Percentiles rank a stretch among this genome's conserved stretches.
These are phyloP conservation scores for Parotocinclus haroldoi DNA, from an alignment of 2,797 vertebrate species.

Conservation along the genomic window DNA sequence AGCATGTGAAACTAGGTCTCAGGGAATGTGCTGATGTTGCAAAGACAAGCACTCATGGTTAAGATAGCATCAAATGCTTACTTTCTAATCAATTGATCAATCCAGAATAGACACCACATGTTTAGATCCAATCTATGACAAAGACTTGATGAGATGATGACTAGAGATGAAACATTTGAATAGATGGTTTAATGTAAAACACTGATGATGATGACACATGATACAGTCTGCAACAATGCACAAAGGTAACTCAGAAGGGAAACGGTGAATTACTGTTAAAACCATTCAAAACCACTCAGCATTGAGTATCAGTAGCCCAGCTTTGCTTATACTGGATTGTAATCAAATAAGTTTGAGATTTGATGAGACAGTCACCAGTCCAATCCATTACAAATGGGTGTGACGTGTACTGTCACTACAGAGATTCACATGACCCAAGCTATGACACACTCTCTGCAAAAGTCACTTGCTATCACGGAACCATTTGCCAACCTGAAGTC, in stretches of 20 bases:
- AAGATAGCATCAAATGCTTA: conserved; percentile 41
- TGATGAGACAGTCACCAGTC: background rate
- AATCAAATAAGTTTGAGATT: background rate
- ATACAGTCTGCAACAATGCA: background rate
- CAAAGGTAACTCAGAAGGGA: background rate
- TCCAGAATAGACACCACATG: background rate
- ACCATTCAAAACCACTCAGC: background rate
- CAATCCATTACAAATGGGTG: background rate
- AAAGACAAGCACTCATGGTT: conserved; percentile 40
- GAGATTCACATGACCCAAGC: background rate
- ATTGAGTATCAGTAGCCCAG: background rate
- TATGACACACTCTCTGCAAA: background rate
- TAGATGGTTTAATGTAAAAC: no score
- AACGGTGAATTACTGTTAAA: background rate
- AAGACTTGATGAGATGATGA: no score
- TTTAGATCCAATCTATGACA: background rate
- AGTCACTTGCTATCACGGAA: no score
- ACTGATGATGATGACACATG: background rate
- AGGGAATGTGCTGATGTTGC: conserved; percentile 13
- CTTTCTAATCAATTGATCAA: conserved; percentile 54
- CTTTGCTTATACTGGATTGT: background rate
- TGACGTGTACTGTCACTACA: background rate
- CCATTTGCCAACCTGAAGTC: no score
- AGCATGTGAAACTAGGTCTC: conserved; percentile 9
- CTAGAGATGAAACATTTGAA: background rate